phyloP scores from a whole-genome alignment of 2,888 invertebrate species.

The Diarsia rubi region DNA sequence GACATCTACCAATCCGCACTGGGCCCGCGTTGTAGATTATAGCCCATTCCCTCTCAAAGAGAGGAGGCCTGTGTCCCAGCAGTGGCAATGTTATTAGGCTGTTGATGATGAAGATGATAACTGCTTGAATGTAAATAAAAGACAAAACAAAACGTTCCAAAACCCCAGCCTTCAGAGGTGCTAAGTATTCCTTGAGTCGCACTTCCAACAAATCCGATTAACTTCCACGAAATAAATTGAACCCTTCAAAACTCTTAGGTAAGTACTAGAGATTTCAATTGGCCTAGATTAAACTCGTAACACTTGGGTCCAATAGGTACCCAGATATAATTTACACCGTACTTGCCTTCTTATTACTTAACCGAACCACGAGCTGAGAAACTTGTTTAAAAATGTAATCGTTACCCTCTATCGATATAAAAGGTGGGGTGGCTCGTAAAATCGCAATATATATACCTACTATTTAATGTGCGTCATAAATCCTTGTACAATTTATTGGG shows the following conservation, averaged over 20 bases:
- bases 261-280: slow-evolving; percentile 42
- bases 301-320: slow-evolving; percentile 41
- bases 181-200: background rate
- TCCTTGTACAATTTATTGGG: slow-evolving; percentile 51
- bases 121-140: background rate
- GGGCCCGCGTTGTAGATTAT: too few species aligned
- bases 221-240: slow-evolving; percentile 23
- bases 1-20: too few species aligned
- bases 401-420: slow-evolving; percentile 27
- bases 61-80: too few species aligned
- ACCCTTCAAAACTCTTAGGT: slow-evolving; percentile 26
- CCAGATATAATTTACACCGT: slow-evolving; percentile 41
- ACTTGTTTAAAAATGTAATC: slow-evolving; percentile 52
- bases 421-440: slow-evolving; percentile 50
- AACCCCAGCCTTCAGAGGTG: background rate
- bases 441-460: slow-evolving; percentile 53
- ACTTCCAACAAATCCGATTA: slow-evolving; percentile 6
- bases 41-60: too few species aligned
- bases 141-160: background rate
- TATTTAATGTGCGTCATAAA: slow-evolving; percentile 54
- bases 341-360: slow-evolving; percentile 38
- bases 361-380: slow-evolving; percentile 24
- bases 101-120: too few species aligned
- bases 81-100: too few species aligned
- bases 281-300: slow-evolving; percentile 43